These are phyloP conservation scores for Neomicropteryx cornuta DNA, from an alignment of 1,140 invertebrate genomes.

Conservation along the genomic window DNA sequence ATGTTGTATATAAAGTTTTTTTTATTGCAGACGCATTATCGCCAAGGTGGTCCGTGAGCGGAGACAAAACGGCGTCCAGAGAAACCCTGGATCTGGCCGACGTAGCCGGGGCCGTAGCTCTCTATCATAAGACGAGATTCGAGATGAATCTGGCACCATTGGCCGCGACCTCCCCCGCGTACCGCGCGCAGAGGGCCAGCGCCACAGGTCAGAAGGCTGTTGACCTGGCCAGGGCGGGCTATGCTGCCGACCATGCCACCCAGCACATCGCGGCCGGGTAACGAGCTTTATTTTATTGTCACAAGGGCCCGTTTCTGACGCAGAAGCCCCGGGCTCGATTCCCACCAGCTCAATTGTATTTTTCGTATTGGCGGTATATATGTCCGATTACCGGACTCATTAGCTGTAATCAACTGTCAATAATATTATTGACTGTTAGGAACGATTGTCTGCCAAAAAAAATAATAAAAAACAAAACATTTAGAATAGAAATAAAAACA, in stretches of 20 bases:
- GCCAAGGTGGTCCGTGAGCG: constrained; percentile 21
- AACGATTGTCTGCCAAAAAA: too few species aligned
- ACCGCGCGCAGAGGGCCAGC: constrained; percentile 54
- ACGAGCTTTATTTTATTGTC: constrained; percentile 19
- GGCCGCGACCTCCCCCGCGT: constrained; percentile 47
- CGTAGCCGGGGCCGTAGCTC: constrained; percentile 41
- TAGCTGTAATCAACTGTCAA: too few species aligned
- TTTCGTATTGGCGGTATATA: too few species aligned
- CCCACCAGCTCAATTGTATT: too few species aligned
- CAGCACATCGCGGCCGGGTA: constrained; percentile 39
- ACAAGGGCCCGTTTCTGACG: too few species aligned
- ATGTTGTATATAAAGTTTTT: too few species aligned
- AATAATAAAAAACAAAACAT: too few species aligned
- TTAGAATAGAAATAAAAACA: too few species aligned
- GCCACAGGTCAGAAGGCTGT: constrained; percentile 45
- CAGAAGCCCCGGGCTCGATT: too few species aligned
- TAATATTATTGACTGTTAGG: too few species aligned
- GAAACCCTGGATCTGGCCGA: constrained; percentile 32
- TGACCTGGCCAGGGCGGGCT: constrained; percentile 47
- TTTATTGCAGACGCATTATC: too few species aligned
- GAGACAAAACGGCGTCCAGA: constrained; percentile 20
- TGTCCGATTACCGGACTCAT: too few species aligned
- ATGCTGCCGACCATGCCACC: constrained; percentile 54
- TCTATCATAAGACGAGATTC: constrained; percentile 38
- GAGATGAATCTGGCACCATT: constrained; percentile 39